Conservation (phyloP, 1,140 invertebrate species). For the Magallana angulata region DNA sequence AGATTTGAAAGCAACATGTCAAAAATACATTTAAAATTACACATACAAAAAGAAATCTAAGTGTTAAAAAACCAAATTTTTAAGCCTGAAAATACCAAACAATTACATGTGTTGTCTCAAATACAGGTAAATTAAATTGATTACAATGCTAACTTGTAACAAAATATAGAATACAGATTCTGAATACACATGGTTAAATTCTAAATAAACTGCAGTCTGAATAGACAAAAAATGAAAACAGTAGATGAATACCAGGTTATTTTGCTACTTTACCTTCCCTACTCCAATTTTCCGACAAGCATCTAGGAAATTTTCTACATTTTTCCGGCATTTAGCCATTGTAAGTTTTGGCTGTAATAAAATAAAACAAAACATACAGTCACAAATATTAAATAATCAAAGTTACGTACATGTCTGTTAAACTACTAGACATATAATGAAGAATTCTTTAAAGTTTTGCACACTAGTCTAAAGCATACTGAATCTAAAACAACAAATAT, state of each 20-base stretch:
- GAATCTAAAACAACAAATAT: too few species aligned
- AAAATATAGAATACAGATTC: neutral
- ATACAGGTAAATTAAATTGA: neutral
- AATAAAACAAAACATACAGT: neutral
- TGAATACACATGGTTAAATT: neutral
- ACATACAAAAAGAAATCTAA: neutral
- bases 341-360: slow-evolving; percentile 92
- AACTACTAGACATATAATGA: too few species aligned
- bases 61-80: neutral
- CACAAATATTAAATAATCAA: too few species aligned
- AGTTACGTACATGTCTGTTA: too few species aligned
- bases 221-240: neutral
- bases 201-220: neutral
- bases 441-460: too few species aligned
- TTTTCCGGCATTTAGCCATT: slow-evolving; percentile 93
- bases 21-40: neutral
- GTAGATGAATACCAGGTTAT: neutral
- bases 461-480: too few species aligned
- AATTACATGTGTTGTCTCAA: neutral
- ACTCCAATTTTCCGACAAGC: slow-evolving; percentile 95
- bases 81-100: neutral
- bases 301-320: slow-evolving; percentile 97
- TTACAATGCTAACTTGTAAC: slow-evolving; percentile 2
- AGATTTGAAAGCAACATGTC: neutral
- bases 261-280: slow-evolving; percentile 87